These are phyloP conservation scores for Lomographa bimaculata DNA, from an alignment of 2,888 invertebrate genomes.

Conservation along the genomic window DNA sequence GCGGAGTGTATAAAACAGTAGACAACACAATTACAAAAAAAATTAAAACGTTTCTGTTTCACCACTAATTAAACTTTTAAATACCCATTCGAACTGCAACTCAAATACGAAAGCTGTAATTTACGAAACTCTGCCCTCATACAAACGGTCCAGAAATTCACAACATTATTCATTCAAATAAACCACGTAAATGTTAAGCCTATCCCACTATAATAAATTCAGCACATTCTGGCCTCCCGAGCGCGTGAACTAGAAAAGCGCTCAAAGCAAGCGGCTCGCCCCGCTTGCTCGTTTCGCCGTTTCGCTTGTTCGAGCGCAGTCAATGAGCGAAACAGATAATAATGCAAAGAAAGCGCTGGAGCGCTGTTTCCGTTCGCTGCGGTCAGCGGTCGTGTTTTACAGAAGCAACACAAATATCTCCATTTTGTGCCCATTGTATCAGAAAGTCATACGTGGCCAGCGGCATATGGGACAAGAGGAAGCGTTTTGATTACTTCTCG, in stretches of 20 bases:
- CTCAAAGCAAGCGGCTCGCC: constrained; percentile 16
- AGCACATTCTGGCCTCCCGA: constrained; percentile 21
- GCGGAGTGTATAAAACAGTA: too few species aligned
- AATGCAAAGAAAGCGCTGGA: constrained; percentile 30
- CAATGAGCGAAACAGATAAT: constrained; percentile 24
- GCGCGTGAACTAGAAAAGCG: constrained; percentile 25
- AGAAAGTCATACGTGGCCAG: constrained; percentile 59
- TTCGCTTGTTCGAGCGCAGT: constrained; percentile 24
- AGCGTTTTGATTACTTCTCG: constrained; percentile 22
- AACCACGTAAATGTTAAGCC: constrained; percentile 29
- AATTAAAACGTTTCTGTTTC: too few species aligned
- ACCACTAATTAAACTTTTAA: too few species aligned
- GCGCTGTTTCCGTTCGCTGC: constrained; percentile 37
- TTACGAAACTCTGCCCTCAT: constrained; percentile 23
- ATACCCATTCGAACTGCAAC: too few species aligned
- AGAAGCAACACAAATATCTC: constrained; percentile 58
- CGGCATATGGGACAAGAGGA: constrained; percentile 23
- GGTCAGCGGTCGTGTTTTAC: constrained; percentile 55
- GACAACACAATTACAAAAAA: too few species aligned
- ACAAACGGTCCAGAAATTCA: constrained; percentile 21
- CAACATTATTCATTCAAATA: constrained; percentile 33
- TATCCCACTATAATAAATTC: constrained; percentile 33
- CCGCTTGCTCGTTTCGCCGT: constrained; percentile 5
- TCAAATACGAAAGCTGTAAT: constrained; percentile 19
- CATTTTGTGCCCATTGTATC: constrained; percentile 64